Base-by-base conservation (phyloP, 2,888 invertebrate genomes). In the Hetaerina titia region DNA sequence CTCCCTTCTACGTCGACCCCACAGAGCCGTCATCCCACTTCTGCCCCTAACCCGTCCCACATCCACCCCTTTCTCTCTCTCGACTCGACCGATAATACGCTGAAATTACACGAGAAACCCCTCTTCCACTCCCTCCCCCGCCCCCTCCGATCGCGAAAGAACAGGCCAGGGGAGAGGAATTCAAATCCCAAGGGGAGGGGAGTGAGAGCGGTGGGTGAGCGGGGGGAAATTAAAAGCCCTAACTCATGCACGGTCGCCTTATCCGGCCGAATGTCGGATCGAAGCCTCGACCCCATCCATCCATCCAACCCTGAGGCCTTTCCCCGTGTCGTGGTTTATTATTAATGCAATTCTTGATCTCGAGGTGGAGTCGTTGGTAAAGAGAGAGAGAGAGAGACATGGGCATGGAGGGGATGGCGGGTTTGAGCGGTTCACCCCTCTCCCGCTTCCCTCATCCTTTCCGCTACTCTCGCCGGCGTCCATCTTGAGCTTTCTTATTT, bases 71-170 rank as follows among this genome's bases (percentile, higher is more conserved):
- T 25, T 56, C 45, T 25, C 64, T 19, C 63, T 63, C 13, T 63
- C 17, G 45, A 74, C 81, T 87, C 57, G 22, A n/a, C 92, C 92
- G 92, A 92, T 92, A 92, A 92, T 69, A 56, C 92, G 69, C 69
- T 69, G 92, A 56, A 92, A 92, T 92, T 92, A 92, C 92, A 15
- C 81, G 1, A 81, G 11, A 69, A n/a, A 15, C 8, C n/a, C n/a
- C 69, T 69, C 81, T 81, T 25, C 31, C 81, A 31, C 81, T 13
- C 4, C 31, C 31, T 31, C 81, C 45, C 69, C 56, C 11, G n/a
- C 56, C 25, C 56, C 22, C 22, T 56, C 25, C 56, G 69, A 92
- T 69, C 56, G 58, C 89, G 89, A 89, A 31, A 9, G 58, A 89
- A 74, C 13, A 6, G 81, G 9, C 2, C 22, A 89, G 56, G 58